A percentile compares a stretch with the other conserved stretches of the same genome.
These are phyloP conservation scores for Alligator sinensis DNA, from an alignment of 2,113 vertebrate genomes.

Conservation along the genomic window DNA sequence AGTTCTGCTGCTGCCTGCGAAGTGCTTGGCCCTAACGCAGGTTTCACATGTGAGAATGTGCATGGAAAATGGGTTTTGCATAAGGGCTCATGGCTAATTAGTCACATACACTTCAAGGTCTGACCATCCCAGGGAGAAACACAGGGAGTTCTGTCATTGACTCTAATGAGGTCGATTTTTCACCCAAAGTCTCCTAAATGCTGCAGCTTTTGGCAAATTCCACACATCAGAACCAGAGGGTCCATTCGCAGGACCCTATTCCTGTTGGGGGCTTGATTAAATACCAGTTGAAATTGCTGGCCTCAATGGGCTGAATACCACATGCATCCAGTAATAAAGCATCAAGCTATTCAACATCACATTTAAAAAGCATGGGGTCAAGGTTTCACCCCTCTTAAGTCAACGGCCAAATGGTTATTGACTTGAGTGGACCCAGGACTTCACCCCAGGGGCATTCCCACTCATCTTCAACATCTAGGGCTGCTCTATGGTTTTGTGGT, in stretches of 20 bases:
- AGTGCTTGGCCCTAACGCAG: not conserved
- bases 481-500: not conserved
- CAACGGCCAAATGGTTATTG: not conserved
- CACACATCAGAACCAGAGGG: not conserved
- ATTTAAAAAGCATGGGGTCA: not conserved
- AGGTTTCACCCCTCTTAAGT: not conserved
- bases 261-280: accelerated
- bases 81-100: no score
- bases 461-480: not conserved
- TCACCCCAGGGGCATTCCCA: no score
- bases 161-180: no score
- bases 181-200: no score
- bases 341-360: not conserved
- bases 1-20: not conserved
- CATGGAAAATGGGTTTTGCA: not conserved
- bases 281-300: not conserved
- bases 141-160: not conserved
- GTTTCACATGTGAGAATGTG: not conserved
- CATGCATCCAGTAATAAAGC: not conserved
- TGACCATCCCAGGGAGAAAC: not conserved
- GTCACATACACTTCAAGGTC: not conserved
- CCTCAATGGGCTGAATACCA: not conserved
- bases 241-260: not conserved
- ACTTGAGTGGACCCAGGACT: not conserved
- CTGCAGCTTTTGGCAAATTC: not conserved